Evolutionary conservation across 2,113 vertebrate genomes (phyloP).

Genomic region (Elgaria multicarinata): DNA sequence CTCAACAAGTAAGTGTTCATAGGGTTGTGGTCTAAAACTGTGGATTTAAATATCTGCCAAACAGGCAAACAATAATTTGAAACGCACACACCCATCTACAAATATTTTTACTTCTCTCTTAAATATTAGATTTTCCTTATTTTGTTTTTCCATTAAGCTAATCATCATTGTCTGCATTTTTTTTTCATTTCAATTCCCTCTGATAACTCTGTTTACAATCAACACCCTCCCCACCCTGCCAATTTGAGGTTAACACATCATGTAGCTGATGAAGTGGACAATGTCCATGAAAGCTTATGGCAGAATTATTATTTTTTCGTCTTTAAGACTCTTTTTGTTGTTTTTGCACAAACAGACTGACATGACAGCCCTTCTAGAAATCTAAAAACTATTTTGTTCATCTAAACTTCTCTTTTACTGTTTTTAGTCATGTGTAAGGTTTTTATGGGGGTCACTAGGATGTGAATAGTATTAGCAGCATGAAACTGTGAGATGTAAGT

Average conservation of each 20-base stretch:
- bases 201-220: no score
- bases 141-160: not conserved
- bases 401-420: not conserved
- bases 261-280: no score
- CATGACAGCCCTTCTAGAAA: not conserved
- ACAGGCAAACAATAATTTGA: not conserved
- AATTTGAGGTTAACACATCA: no score
- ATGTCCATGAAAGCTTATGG: no score
- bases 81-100: not conserved
- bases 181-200: no score
- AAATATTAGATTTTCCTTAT: not conserved
- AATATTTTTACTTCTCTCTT: not conserved
- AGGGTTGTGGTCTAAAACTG: not conserved
- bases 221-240: no score
- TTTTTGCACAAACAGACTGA: no score
- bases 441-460: not conserved
- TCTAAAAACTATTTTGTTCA: not conserved
- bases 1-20: not conserved
- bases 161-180: no score
- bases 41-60: not conserved
- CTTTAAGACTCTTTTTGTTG: no score
- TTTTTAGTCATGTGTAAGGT: not conserved
- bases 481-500: not conserved
- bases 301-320: no score
- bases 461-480: not conserved